Base-by-base conservation (phyloP, 1,140 invertebrate genomes). In the Drosophila athabasca region DNA sequence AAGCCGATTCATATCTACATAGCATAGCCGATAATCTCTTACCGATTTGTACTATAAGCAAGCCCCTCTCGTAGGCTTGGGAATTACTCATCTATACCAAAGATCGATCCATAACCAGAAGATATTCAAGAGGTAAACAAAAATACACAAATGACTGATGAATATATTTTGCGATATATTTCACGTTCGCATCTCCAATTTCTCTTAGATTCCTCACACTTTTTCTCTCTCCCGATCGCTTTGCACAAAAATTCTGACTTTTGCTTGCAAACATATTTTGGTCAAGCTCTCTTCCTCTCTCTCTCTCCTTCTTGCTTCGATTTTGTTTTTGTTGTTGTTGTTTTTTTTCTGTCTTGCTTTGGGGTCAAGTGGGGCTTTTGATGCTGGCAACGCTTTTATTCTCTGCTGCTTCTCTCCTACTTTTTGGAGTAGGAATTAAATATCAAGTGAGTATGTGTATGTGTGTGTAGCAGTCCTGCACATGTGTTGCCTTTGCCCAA, bases 371-470 rank as follows among this genome's bases (percentile, higher is more conserved):
- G 79, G 62, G 76, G 72, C 77, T 84, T 78, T 85, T 84, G 80
- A 62, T 85, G 81, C 82, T 87, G 82, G 75, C 79, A 82, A 64
- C 74, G 79, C 69, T 78, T 82, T 83, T 72, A 60, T 65, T 77
- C 62, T 49, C 26, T 51, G 67, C 54, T 50, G 67, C 62, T 43
- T 43, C 57, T 59, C 46, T 55, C 62, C 74, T 76, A 53, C 66
- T 76, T 87, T 84, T 85, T 80, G 61, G 82, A 87, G 83, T 72
- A 82, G 70, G 75, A 87, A 87, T 87, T 81, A 88, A 88, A 87
- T 87, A 87, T 87, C 82, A 82, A 68, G 82, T 76, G 57, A 46
- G 52, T 48, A 26, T 51, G 52, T 57, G 52, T 53, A 51, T 46
- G 55, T 31, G 15, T 67, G 66, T 51, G 50, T 51, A 41, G 8